A percentile compares a stretch with the other conserved stretches of the same genome.
These are phyloP conservation scores for Epizoanthus ramosus DNA, from an alignment of 92 coral and sea anemone genomes.

Conservation along the genomic window DNA sequence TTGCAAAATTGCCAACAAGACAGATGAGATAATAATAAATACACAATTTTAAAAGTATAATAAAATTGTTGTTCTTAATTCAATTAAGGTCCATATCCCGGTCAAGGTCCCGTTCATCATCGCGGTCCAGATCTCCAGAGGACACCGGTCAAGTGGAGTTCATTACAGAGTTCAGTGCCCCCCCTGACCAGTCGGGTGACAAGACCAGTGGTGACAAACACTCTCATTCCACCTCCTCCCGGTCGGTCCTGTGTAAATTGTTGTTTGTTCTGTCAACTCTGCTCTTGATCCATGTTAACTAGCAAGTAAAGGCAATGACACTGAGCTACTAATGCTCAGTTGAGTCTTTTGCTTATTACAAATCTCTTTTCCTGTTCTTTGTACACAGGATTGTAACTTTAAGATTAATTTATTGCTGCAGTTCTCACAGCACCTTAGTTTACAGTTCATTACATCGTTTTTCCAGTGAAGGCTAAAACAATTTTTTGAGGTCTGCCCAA, in stretches of 20 bases:
- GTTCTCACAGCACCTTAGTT: no score
- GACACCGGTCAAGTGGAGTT: conserved; percentile 33
- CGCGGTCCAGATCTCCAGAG: conserved; percentile 36
- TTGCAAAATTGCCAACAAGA: no score
- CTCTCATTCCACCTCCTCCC: conserved; percentile 46
- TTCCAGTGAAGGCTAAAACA: no score
- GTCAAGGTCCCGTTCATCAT: conserved; percentile 41
- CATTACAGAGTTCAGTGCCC: conserved; percentile 40
- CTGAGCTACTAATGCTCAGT: no score
- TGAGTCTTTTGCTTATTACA: no score
- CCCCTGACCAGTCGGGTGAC: conserved; percentile 21
- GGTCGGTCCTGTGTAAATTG: conserved; percentile 42
- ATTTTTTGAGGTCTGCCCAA: no score
- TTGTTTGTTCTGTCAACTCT: conserved; percentile 32
- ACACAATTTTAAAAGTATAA: neutral
- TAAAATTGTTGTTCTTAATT: neutral
- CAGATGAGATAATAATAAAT: no score
- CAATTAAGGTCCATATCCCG: conserved; percentile 18
- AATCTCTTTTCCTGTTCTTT: no score
- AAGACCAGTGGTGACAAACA: conserved; percentile 46
- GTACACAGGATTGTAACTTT: no score
- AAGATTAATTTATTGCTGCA: no score
- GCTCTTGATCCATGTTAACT: neutral
- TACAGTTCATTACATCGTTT: no score
- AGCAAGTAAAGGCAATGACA: no score